phyloP scores from a whole-genome alignment of 1,140 invertebrate species.

The Batillaria attramentaria region DNA sequence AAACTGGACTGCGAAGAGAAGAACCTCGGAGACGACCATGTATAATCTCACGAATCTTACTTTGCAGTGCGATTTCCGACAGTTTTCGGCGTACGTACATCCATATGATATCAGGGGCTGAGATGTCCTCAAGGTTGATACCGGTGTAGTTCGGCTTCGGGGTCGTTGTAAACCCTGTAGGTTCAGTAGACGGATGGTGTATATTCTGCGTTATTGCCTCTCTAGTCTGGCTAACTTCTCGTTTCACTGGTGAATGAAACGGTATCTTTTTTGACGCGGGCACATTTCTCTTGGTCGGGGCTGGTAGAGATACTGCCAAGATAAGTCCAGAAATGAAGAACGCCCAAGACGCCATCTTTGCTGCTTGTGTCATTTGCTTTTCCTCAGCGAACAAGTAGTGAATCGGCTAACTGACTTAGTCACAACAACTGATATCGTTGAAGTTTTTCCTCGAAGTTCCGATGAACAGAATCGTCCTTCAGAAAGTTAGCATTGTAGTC shows the following conservation, averaged over 20 bases:
- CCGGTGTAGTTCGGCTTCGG: no score
- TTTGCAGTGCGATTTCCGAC: no score
- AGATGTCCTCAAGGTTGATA: background rate
- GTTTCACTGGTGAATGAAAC: background rate
- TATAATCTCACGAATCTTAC: no score
- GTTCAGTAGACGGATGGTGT: background rate
- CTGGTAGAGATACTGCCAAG: background rate
- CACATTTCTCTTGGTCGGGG: background rate
- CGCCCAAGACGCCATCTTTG: constrained; percentile 6
- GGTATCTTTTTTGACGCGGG: background rate
- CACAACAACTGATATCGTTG: no score
- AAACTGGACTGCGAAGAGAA: no score
- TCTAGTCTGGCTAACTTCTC: background rate
- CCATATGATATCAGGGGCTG: no score
- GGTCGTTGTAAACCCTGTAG: background rate
- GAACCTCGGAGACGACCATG: no score
- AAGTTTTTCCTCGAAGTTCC: background rate
- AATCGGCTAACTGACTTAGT: background rate
- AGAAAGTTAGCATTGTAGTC: background rate
- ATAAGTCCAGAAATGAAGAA: background rate
- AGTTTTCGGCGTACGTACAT: no score
- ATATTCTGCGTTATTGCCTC: background rate
- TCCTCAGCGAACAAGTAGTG: background rate
- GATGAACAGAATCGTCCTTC: no score
- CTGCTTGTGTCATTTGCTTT: background rate